These are phyloP conservation scores for Parus major DNA, from an alignment of 2,113 vertebrate genomes.

Conservation along the genomic window DNA sequence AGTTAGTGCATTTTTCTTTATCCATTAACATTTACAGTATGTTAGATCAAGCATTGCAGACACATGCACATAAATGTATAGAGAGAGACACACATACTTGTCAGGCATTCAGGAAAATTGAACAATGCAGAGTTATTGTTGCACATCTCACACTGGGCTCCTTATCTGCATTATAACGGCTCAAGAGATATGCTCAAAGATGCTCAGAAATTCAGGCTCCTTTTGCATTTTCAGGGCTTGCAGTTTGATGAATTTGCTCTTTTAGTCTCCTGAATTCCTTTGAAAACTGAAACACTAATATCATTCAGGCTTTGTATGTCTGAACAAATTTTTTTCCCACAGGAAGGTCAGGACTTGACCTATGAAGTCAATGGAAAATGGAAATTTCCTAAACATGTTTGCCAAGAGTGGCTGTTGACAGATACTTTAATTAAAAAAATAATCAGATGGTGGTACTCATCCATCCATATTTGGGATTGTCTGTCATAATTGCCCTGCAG, in stretches of 20 bases:
- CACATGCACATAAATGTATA: neutral
- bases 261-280: neutral
- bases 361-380: constrained; percentile 25
- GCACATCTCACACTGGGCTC: neutral
- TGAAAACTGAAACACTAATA: constrained; percentile 9
- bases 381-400: constrained; percentile 20
- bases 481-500: neutral
- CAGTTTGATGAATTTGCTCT: neutral
- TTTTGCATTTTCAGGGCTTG: constrained; percentile 1
- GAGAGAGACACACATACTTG: neutral
- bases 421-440: neutral
- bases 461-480: neutral
- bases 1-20: constrained; percentile 3
- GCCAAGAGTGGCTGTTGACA: neutral
- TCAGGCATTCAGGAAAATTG: constrained; percentile 29
- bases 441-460: neutral
- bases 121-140: neutral
- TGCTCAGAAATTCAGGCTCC: neutral
- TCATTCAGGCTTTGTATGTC: neutral
- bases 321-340: neutral
- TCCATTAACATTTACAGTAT: neutral
- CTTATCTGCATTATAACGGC: neutral
- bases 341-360: neutral
- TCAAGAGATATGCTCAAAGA: neutral
- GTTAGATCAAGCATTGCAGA: neutral